Evolutionary conservation across 1,140 invertebrate genomes (phyloP).

Genomic region (Gonioctena quinquepunctata): DNA sequence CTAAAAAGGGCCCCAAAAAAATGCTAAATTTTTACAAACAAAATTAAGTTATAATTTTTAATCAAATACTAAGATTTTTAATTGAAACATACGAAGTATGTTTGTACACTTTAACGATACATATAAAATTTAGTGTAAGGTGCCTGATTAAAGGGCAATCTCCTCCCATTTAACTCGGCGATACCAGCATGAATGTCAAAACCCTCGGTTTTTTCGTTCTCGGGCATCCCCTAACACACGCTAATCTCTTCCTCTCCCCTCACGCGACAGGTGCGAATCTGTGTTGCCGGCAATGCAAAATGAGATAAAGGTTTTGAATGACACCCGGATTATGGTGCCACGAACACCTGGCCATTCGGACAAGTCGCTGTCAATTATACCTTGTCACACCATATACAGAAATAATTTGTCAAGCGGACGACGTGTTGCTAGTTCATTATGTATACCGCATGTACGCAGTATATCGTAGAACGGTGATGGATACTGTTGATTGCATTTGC

Average conservation of each 20-base stretch:
- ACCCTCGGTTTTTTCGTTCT: conserved; percentile 13
- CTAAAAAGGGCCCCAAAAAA: too few species aligned
- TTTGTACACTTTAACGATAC: too few species aligned
- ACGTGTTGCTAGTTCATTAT: conserved; percentile 10
- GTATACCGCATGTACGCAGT: conserved; percentile 1
- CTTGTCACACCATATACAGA: conserved; percentile 1
- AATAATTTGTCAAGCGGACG: conserved; percentile 9
- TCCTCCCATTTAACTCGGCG: not conserved
- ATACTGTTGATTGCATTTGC: not conserved
- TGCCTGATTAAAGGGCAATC: too few species aligned
- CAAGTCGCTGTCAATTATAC: conserved; percentile 9
- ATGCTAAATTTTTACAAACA: too few species aligned
- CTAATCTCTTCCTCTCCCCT: not conserved
- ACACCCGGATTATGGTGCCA: conserved; percentile 8
- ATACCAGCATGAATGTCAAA: not conserved
- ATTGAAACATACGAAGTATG: too few species aligned
- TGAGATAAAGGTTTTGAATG: conserved; percentile 13
- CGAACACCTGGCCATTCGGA: conserved; percentile 6
- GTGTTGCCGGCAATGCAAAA: not conserved
- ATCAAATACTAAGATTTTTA: too few species aligned
- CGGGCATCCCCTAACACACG: not conserved
- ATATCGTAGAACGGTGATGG: not conserved
- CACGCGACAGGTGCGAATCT: not conserved
- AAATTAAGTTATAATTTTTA: too few species aligned
- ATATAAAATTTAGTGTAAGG: too few species aligned